These are phyloP conservation scores for Coregonus sp. DNA, from an alignment of 2,797 vertebrate genomes.

Conservation along the genomic window DNA sequence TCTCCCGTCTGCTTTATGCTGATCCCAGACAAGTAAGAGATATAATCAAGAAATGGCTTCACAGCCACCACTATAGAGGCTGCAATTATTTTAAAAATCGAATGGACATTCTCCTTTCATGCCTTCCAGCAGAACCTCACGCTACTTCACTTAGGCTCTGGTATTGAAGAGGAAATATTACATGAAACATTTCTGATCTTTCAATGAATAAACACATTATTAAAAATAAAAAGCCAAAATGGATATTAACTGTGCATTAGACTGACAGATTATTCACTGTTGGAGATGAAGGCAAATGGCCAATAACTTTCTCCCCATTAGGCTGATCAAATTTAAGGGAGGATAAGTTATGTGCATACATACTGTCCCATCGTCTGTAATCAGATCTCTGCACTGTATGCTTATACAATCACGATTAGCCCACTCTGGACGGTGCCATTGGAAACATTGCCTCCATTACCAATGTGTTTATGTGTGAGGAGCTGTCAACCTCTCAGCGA, in stretches of 20 bases:
- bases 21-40: slow-evolving; percentile 46
- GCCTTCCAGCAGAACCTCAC: slow-evolving; percentile 25
- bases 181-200: neutral
- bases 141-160: neutral
- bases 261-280: slow-evolving; percentile 54
- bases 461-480: slow-evolving; percentile 22
- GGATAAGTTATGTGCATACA: slow-evolving; percentile 20
- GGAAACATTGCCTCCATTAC: slow-evolving; percentile 48
- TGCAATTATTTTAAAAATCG: slow-evolving; percentile 49
- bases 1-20: slow-evolving; percentile 34
- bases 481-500: slow-evolving; percentile 54
- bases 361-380: slow-evolving; percentile 51
- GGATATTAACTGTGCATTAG: slow-evolving; percentile 44
- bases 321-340: no score
- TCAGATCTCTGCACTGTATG: slow-evolving; percentile 59
- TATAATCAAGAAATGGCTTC: slow-evolving; percentile 36
- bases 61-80: slow-evolving; percentile 22
- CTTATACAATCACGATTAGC: slow-evolving; percentile 72
- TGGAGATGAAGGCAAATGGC: slow-evolving; percentile 55
- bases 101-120: slow-evolving; percentile 29
- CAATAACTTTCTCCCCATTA: slow-evolving; percentile 47
- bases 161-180: neutral
- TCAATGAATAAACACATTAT: slow-evolving; percentile 14
- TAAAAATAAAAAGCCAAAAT: neutral
- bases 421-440: slow-evolving; percentile 63